Percentiles rank a stretch among this genome's conserved stretches.
Conservation (phyloP, 2,888 invertebrate species). For the Rhingia campestris region DNA sequence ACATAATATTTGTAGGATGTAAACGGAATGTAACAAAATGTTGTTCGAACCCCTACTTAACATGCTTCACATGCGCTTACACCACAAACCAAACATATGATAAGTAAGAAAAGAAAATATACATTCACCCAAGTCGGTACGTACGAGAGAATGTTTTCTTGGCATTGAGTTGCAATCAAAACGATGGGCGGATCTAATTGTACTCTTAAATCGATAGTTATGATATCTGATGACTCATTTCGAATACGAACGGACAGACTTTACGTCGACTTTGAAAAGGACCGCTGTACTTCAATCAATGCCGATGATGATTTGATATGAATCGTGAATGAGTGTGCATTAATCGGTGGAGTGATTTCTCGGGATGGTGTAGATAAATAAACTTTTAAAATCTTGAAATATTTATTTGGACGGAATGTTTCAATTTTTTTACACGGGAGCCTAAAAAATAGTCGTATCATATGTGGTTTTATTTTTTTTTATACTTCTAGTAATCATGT, state of each 20-base stretch:
- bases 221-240: conserved; percentile 74
- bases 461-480: background rate
- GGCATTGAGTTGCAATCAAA: conserved; percentile 72
- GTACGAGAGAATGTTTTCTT: conserved; percentile 59
- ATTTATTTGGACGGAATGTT: background rate
- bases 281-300: conserved; percentile 74
- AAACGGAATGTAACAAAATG: background rate
- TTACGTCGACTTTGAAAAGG: conserved; percentile 70
- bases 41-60: conserved; percentile 24
- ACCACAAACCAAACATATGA: conserved; percentile 38
- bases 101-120: conserved; percentile 45
- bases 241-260: conserved; percentile 68
- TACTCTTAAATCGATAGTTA: conserved; percentile 74
- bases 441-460: background rate
- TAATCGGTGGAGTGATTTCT: conserved; percentile 61
- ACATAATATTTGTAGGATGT: background rate
- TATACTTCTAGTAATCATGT: no score
- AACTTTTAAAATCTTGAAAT: conserved; percentile 17
- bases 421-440: conserved; percentile 19
- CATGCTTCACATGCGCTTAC: conserved; percentile 37
- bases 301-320: conserved; percentile 73
- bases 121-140: conserved; percentile 3
- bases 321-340: conserved; percentile 71
- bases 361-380: conserved; percentile 36
- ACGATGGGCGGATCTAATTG: conserved; percentile 73